A percentile compares a stretch with the other conserved stretches of the same genome.
Evolutionary conservation across 2,113 vertebrate genomes (phyloP).

Genomic region (Blennius ocellaris): DNA sequence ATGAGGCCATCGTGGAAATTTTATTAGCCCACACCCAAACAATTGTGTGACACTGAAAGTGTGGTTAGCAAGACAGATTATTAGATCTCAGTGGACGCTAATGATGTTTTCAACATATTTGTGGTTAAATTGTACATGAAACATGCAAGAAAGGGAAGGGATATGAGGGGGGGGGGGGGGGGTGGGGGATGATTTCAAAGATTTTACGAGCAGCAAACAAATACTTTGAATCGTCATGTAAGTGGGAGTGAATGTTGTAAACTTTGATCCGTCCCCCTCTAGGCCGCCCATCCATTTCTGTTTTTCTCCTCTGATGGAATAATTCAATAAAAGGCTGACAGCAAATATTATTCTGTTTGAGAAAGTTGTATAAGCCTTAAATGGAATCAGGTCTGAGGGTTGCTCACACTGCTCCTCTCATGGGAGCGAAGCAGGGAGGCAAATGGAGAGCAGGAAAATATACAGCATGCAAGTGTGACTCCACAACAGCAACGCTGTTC

Average conservation of each 20-base stretch:
- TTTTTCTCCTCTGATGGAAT: constrained; percentile 36
- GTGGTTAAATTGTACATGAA: not conserved
- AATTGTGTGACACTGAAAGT: too few relatives aligned
- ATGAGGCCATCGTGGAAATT: too few relatives aligned
- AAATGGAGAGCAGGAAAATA: not conserved
- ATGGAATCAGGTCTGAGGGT: constrained; percentile 73
- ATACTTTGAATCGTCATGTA: not conserved
- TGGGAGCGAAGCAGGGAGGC: constrained; percentile 47
- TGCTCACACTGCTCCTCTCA: constrained; percentile 56
- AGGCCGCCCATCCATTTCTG: constrained; percentile 24
- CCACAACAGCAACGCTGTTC: constrained; percentile 16
- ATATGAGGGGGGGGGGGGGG: not conserved
- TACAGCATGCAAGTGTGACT: constrained; percentile 1
- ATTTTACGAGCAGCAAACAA: not conserved
- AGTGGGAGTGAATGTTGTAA: constrained; percentile 20
- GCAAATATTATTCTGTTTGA: constrained; percentile 77
- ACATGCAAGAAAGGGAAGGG: not conserved
- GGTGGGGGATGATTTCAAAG: too few relatives aligned
- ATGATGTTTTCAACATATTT: constrained; percentile 1
- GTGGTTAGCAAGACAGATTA: not conserved
- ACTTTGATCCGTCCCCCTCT: constrained; percentile 22
- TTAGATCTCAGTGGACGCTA: constrained; percentile 9
- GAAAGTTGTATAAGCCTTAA: constrained; percentile 68
- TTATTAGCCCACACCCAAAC: too few relatives aligned
- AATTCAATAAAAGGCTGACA: constrained; percentile 75